Evolutionary conservation across 2,113 vertebrate genomes (phyloP).

Genomic region (Oreochromis spilurus): DNA sequence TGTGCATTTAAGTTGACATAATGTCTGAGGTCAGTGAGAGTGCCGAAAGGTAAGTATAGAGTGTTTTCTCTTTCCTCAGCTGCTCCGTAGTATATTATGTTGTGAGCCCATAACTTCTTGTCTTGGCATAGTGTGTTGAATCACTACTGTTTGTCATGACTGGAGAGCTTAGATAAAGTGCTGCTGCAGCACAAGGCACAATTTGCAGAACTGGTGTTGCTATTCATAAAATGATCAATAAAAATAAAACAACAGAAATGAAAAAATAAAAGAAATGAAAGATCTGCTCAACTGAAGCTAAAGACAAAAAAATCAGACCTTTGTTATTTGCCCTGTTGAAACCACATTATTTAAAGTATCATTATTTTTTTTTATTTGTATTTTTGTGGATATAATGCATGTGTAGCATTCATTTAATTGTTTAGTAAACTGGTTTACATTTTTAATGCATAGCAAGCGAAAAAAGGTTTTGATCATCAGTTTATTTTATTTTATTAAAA

Average conservation of each 20-base stretch:
- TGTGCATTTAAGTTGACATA: neutral
- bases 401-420: neutral
- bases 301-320: neutral
- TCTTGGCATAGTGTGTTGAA: neutral
- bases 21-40: slow-evolving; percentile 1
- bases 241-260: neutral
- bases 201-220: neutral
- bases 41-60: neutral
- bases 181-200: neutral
- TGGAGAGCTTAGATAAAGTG: neutral
- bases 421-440: neutral
- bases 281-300: neutral
- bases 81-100: neutral
- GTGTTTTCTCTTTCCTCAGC: neutral
- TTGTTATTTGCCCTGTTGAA: neutral
- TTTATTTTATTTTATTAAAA: neutral
- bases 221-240: neutral
- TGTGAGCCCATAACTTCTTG: neutral
- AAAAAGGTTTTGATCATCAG: neutral
- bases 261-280: neutral
- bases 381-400: neutral
- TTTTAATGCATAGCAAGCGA: neutral
- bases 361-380: neutral
- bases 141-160: neutral
- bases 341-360: neutral